phyloP scores from a whole-genome alignment of 2,797 vertebrate species.

The Okamejei kenojei region DNA sequence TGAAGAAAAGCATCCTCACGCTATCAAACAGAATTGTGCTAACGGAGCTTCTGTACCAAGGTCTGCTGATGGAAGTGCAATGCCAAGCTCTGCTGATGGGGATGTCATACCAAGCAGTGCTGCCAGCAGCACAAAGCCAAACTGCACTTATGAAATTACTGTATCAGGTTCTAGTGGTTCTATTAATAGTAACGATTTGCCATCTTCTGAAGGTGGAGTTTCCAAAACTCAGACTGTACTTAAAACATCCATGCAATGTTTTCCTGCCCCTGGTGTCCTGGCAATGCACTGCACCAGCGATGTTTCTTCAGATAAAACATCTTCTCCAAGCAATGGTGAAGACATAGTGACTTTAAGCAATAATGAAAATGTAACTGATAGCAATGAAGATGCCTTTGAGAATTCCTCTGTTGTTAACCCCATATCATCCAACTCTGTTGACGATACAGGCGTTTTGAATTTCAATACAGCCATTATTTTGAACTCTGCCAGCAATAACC shows the following conservation, averaged over 20 bases:
- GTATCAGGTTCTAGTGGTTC: constrained; percentile 51
- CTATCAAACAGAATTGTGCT: constrained; percentile 42
- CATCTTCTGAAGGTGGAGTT: not conserved
- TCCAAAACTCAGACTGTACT: not conserved
- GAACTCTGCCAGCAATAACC: constrained; percentile 53
- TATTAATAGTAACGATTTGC: not conserved
- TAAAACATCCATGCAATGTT: not conserved
- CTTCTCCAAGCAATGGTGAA: constrained; percentile 67
- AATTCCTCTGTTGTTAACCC: constrained; percentile 62
- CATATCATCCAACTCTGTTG: constrained; percentile 47
- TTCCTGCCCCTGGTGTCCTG: not conserved
- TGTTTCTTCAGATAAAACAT: constrained; percentile 59
- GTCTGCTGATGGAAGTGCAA: constrained; percentile 54
- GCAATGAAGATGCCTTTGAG: constrained; percentile 49
- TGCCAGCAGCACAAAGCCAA: constrained; percentile 59
- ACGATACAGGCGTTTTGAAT: constrained; percentile 45
- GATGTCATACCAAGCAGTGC: constrained; percentile 11
- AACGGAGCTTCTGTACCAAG: constrained; percentile 58
- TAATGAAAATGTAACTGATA: constrained; percentile 14
- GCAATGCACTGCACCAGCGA: not conserved
- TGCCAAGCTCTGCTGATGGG: not conserved
- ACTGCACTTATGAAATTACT: constrained; percentile 63
- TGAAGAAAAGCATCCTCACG: not conserved
- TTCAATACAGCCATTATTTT: not conserved
- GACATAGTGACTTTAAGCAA: constrained; percentile 53